Evolutionary conservation across 2,888 invertebrate species (phyloP).

Genomic region (Tachina grossa): DNA sequence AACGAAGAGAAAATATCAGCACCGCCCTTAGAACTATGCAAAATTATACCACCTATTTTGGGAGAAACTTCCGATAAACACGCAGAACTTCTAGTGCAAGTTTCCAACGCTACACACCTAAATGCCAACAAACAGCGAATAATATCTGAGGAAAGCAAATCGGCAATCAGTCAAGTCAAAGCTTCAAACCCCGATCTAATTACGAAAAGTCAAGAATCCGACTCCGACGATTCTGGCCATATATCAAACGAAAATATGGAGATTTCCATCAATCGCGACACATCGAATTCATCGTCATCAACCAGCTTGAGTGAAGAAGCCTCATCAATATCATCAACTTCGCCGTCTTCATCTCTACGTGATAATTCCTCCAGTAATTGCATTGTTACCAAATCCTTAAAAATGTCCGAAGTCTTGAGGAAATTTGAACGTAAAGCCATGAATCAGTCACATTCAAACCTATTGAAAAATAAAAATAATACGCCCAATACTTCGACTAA

Average conservation of each 20-base stretch:
- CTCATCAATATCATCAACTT: constrained; percentile 70
- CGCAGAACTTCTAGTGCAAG: constrained; percentile 80
- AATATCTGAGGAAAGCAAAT: constrained; percentile 8
- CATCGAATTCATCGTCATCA: constrained; percentile 38
- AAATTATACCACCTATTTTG: constrained; percentile 80
- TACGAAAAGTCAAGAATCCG: constrained; percentile 77
- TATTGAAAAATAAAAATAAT: neutral
- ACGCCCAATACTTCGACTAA: neutral
- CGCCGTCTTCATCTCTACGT: constrained; percentile 31
- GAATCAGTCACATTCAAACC: neutral
- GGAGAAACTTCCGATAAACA: constrained; percentile 80
- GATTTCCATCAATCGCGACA: constrained; percentile 79
- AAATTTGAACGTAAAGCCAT: constrained; percentile 78
- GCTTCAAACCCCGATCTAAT: neutral
- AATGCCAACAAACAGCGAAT: constrained; percentile 24
- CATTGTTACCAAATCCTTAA: constrained; percentile 74
- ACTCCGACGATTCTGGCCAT: constrained; percentile 92
- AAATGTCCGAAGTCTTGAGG: constrained; percentile 79
- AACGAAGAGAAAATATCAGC: constrained; percentile 79
- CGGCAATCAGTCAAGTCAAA: constrained; percentile 23
- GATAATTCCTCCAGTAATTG: constrained; percentile 15
- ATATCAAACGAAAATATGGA: constrained; percentile 88
- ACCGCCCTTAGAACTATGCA: constrained; percentile 80
- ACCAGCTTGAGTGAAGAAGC: constrained; percentile 37
- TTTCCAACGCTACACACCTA: constrained; percentile 61